A percentile compares a stretch with the other conserved stretches of the same genome.
These are phyloP conservation scores for Neofelis nebulosa DNA, from an alignment of 2,113 vertebrate species.

Conservation along the genomic window DNA sequence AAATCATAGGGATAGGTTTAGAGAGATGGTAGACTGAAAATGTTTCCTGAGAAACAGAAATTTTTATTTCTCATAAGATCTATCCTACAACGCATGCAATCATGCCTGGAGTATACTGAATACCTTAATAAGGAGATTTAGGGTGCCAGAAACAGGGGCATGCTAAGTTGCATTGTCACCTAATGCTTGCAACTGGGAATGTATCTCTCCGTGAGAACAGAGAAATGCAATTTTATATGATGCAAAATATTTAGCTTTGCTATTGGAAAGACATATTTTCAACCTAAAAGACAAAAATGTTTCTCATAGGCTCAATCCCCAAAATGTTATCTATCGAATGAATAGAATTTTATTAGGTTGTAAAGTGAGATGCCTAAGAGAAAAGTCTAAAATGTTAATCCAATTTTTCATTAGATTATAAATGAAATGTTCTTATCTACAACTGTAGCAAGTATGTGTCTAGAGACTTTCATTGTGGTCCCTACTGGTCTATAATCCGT, in stretches of 20 bases:
- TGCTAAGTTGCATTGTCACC: too few species aligned
- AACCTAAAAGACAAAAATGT: neutral
- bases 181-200: neutral
- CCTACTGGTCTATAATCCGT: conserved; percentile 70
- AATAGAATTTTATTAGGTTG: neutral
- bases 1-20: accelerated
- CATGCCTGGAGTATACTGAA: neutral
- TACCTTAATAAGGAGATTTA: neutral
- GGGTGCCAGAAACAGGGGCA: neutral
- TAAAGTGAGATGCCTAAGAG: neutral
- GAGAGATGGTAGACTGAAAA: neutral
- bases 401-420: conserved; percentile 63
- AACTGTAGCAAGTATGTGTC: conserved; percentile 36
- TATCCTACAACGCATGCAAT: accelerated
- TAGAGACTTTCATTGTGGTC: conserved; percentile 54
- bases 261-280: neutral
- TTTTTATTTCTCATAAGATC: neutral
- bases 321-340: neutral
- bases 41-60: neutral
- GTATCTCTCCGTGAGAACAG: neutral
- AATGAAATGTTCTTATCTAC: conserved; percentile 62
- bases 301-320: neutral
- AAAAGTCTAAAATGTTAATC: conserved; percentile 57
- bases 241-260: neutral
- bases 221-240: neutral